Base-by-base conservation (phyloP, 1,140 invertebrate species). In the Drosophila repleta region DNA sequence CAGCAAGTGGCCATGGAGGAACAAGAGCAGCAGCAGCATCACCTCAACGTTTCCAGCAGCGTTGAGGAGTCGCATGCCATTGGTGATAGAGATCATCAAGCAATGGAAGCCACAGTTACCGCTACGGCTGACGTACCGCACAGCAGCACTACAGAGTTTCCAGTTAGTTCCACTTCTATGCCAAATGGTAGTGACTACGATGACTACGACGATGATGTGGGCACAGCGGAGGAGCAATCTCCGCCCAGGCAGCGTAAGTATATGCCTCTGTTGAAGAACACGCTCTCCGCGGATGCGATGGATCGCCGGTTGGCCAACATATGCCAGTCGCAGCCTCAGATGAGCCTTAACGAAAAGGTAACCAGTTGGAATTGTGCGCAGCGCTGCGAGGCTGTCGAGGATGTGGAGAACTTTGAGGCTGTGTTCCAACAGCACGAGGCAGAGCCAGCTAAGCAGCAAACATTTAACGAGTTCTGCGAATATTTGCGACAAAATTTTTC, bases 61-160 rank as follows among this genome's bases (percentile, higher is more conserved):
- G 18, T 56, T 17, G 70, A 73, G 21, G 60, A 62, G n/a, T 26
- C 29, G n/a, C 49, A 32, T 51, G n/a, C 24, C 24, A 17, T n/a
- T n/a, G 8, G 32, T 18, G 26, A 17, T 6, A 21, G 4, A 1
- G 21, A 57, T 29, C 24, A 26, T 8, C 15, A 17, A 48, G 39
- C 7, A 13, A 37, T 20, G 10, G 15, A 13, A 13, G 65, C 7
- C 10, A n/a, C n/a, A 21, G 29, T 13, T 15, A 2, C 48, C 21
- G 45, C 35, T 37, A 24, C 37, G 8, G 43, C 29, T 55, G 48
- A 10, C 17, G 21, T 66, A n/a, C 26, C 68, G 8, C 79, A 76
- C 32, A 88, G 83, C 35, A 88, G 84, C 49, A 85, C 83, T 24
- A 88, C 83, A n/a, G 83, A 88, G 41, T 88, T 88, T 20, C 83